A percentile compares a stretch with the other conserved stretches of the same genome.
Conservation (phyloP, 2,797 vertebrate genomes). For the Danio kyathit region DNA sequence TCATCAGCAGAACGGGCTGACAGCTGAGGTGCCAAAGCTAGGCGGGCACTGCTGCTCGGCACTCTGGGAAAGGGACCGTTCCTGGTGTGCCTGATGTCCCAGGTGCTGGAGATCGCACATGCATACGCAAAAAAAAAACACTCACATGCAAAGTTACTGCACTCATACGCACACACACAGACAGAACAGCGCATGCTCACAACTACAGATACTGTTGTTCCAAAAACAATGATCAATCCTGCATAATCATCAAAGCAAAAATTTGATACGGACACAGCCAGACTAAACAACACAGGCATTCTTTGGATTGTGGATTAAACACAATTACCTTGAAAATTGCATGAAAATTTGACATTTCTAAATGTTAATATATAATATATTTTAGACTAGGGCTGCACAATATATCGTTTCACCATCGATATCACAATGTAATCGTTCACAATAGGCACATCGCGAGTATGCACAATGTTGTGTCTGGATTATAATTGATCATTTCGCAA, state of each 20-base stretch:
- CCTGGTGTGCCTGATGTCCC: constrained; percentile 62
- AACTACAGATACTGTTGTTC: constrained; percentile 45
- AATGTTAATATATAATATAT: too few species aligned
- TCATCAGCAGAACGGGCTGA: constrained; percentile 75
- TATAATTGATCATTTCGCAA: too few species aligned
- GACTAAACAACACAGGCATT: constrained; percentile 13
- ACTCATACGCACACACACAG: background rate
- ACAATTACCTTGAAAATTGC: constrained; percentile 8
- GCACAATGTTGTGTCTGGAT: too few species aligned
- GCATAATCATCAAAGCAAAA: background rate
- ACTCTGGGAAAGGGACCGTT: constrained; percentile 64
- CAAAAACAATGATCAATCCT: constrained; percentile 17
- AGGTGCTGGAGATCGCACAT: constrained; percentile 63
- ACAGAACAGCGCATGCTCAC: constrained; percentile 26
- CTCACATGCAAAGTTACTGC: constrained; percentile 24
- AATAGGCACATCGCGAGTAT: too few species aligned
- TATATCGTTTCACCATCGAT: too few species aligned
- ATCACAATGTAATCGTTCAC: too few species aligned
- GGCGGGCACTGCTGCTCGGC: constrained; percentile 65
- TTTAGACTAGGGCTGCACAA: too few species aligned
- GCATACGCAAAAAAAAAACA: constrained; percentile 16
- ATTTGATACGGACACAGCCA: background rate
- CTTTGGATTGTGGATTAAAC: constrained; percentile 26
- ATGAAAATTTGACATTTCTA: too few species aligned
- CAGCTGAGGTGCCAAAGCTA: constrained; percentile 84